These are phyloP conservation scores for Pelmatolapia mariae DNA, from an alignment of 2,113 vertebrate genomes.

Conservation along the genomic window DNA sequence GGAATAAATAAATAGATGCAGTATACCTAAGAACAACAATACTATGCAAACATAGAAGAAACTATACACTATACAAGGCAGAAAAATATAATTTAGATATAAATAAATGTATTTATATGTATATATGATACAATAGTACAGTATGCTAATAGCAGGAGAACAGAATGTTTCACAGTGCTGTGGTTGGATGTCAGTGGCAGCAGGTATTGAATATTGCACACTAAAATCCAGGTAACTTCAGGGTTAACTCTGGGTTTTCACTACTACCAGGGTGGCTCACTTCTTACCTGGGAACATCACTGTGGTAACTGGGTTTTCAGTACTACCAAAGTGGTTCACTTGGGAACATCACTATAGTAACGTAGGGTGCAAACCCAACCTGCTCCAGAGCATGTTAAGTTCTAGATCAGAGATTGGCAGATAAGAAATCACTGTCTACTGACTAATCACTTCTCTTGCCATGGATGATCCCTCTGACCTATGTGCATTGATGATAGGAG, in stretches of 20 bases:
- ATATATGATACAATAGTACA: background rate
- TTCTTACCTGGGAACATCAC: background rate
- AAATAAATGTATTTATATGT: background rate
- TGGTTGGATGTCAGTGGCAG: background rate
- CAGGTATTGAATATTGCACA: background rate
- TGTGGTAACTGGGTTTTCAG: background rate
- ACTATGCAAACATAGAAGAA: background rate
- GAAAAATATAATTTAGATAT: background rate
- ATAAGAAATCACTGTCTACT: background rate
- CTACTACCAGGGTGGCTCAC: background rate
- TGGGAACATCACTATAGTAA: background rate
- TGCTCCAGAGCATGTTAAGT: background rate
- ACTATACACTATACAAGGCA: background rate
- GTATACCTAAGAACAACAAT: background rate
- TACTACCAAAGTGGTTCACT: background rate
- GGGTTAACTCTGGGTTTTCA: background rate
- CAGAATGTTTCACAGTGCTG: background rate
- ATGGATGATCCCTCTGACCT: background rate
- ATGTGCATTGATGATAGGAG: background rate
- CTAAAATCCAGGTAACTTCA: background rate
- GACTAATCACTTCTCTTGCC: background rate
- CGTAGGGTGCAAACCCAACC: background rate
- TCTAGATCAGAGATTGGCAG: background rate
- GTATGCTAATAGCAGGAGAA: background rate
- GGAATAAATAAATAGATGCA: background rate